Evolutionary conservation across 2,113 vertebrate genomes (phyloP).

Genomic region (Ptyas mucosa): DNA sequence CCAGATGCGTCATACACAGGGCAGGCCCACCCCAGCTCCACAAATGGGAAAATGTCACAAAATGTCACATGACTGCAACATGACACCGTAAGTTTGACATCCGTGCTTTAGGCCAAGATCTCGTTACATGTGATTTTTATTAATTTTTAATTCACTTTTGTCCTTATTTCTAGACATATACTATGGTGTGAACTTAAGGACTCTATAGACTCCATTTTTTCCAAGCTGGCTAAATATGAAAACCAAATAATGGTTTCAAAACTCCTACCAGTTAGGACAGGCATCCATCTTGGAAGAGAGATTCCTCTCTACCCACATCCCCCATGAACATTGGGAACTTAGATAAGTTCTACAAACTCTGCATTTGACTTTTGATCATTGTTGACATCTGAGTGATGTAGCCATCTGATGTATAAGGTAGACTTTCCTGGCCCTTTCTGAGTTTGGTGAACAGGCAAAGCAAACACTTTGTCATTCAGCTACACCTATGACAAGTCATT

Average conservation of each 20-base stretch:
- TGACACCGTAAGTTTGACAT: no score
- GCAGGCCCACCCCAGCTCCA: no score
- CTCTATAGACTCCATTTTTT: neutral
- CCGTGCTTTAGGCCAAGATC: neutral
- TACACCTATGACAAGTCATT: neutral
- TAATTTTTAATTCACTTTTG: neutral
- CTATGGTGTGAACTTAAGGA: neutral
- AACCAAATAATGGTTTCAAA: neutral
- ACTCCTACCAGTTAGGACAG: neutral
- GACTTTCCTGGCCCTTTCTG: neutral
- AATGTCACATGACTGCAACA: no score
- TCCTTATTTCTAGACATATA: neutral
- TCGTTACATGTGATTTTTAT: neutral
- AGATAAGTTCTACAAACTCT: neutral
- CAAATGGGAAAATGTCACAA: no score
- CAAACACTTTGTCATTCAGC: neutral
- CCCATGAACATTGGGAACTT: neutral
- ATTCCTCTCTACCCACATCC: neutral
- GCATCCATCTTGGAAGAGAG: neutral
- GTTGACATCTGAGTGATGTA: neutral
- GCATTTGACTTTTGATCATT: neutral
- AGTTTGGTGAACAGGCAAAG: neutral
- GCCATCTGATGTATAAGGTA: neutral
- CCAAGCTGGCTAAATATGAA: neutral
- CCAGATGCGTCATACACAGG: no score